Evolutionary conservation across 1,140 invertebrate species (phyloP), one percentile per base, ranked within the genome.

Genomic region (Latrodectus geometricus): DNA sequence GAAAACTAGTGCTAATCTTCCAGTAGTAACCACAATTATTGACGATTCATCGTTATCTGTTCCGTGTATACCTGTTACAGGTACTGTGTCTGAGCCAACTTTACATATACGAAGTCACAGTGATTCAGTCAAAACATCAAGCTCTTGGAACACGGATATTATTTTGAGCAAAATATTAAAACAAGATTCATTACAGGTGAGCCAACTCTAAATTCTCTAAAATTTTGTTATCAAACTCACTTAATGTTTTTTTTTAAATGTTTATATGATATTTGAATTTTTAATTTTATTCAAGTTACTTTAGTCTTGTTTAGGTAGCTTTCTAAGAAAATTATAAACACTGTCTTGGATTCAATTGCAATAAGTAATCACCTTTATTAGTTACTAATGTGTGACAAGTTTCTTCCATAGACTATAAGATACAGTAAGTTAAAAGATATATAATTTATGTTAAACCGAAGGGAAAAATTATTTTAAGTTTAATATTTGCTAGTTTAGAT

Each of bases 1-100:
- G 73, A 93, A 93, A 91, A 91, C 91, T 83, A 93, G 92, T 89
- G 92, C 92, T 11, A 92, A 93, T 88, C 91, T 92, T 87, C 86
- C 86, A 5, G 9, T 87, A 2, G 65, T 69, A 8, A 72, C 66
- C 56, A 48, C 15, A 7, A 76, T 35, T 50, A 35, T 52, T 20
- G 77, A 66, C 14, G 23, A 65, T 21, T 21, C 65, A 9, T 74
- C 56, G 0, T 48, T 87, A 49, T 35, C 15, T 9, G 72, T 82
- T 9, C 86, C 86, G 14, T 17, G 69, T 17, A 52, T 23, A 9
- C 17, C 78, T 23, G 70, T 82, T 9, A 87, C 54, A 82, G 74
- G 70, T 11, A 76, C 86, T 48, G 56, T 76, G 15, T 87, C 86
- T 11, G 86, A 87, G 56, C 77, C 86, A 12, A 79, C 70, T 5